Evolutionary conservation across 2,888 invertebrate genomes (phyloP), one percentile per base, ranked within the genome.

Genomic region (Drosophila acutilabella): DNA sequence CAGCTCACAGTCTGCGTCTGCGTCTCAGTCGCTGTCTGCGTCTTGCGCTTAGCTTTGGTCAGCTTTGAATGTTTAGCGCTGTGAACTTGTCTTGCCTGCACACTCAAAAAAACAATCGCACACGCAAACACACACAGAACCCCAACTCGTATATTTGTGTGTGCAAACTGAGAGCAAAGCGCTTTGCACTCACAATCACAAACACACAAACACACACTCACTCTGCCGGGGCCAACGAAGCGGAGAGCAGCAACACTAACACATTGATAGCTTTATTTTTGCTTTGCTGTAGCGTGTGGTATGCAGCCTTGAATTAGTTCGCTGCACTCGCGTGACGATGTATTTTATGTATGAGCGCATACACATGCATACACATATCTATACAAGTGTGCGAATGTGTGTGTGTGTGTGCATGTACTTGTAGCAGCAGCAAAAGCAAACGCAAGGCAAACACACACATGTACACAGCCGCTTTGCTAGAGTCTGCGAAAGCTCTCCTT

Each of bases 281-380:
- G 89, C 83, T 74, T 76, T 80, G 71, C 78, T 69, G 48, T 78
- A 77, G 79, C 78, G 88, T 90, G 91, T 91, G 92, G 91, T 92
- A 92, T 92, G 92, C 90, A 92, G 92, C 92, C 92, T 92, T 92
- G 92, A 92, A 92, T 92, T 92, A 92, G 92, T 92, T 92, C 92
- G 92, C 88, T 92, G 92, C 92, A 92, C 92, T 92, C 91, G 91
- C 88, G 89, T 87, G 90, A 86, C 90, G 85, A 81, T 85, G 82
- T 76, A 65, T 76, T 78, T 76, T 78, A 74, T 77, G 61, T 78
- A 68, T 79, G 64, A 53, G 59, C 64, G 58, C 51, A 44, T 20
- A 30, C 30, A 30, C 30, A 30, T 30, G 30, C 30, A 30, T 30
- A 30, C 30, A 30, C 30, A 30, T 30, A 30, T 30, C 30, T 52